Conservation (phyloP, 2,113 vertebrate species). For the Nycticryphes semicollaris region DNA sequence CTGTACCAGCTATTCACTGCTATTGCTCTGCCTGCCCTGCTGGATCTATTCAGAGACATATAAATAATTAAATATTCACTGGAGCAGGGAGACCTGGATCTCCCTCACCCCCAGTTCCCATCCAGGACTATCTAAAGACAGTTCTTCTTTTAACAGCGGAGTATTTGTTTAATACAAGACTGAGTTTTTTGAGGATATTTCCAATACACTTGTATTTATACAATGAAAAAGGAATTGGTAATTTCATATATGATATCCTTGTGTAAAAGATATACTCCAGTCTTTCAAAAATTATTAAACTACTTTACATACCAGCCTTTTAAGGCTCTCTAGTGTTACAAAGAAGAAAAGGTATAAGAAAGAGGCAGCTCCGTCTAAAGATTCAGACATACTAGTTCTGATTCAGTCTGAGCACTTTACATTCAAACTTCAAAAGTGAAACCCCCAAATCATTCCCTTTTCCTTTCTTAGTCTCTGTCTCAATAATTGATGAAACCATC, state of each 20-base stretch:
- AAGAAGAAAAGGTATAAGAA: constrained; percentile 29
- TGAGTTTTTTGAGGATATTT: neutral
- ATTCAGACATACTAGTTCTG: constrained; percentile 61
- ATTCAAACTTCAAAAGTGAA: constrained; percentile 71
- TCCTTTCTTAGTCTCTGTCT: constrained; percentile 71
- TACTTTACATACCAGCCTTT: constrained; percentile 40
- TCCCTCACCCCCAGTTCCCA: neutral
- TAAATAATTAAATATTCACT: constrained; percentile 46
- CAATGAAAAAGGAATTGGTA: neutral
- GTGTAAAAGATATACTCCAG: constrained; percentile 16
- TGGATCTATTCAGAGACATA: neutral
- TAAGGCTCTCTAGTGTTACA: constrained; percentile 40
- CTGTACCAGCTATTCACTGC: neutral
- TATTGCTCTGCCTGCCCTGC: neutral
- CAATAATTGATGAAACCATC: constrained; percentile 80
- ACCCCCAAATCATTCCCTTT: constrained; percentile 69
- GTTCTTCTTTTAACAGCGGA: neutral
- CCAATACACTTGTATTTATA: constrained; percentile 31
- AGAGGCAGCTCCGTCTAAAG: constrained; percentile 65
- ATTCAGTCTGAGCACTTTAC: constrained; percentile 59
- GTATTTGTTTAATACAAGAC: constrained; percentile 18
- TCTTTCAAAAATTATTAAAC: constrained; percentile 39
- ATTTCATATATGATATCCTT: neutral
- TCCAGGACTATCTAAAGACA: neutral
- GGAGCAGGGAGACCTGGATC: neutral